phyloP scores from a whole-genome alignment of 2,888 invertebrate species.

The Hypena proboscidalis region DNA sequence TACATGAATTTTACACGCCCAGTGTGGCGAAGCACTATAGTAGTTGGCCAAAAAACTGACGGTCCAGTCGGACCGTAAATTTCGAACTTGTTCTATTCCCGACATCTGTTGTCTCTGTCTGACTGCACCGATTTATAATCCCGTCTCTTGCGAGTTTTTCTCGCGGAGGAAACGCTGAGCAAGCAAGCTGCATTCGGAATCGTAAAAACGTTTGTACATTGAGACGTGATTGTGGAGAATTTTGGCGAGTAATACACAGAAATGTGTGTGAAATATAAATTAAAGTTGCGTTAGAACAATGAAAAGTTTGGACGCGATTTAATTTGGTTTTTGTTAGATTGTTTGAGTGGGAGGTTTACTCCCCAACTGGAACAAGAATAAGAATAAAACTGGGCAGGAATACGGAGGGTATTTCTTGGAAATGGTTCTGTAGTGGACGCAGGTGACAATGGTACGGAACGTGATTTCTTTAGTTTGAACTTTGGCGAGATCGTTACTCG shows the following conservation, averaged over 20 bases:
- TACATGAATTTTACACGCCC: slow-evolving; percentile 58
- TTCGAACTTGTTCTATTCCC: slow-evolving; percentile 57
- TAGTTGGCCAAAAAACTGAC: slow-evolving; percentile 57
- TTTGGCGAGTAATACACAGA: slow-evolving; percentile 32
- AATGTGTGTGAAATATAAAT: neutral
- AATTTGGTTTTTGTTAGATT: slow-evolving; percentile 28
- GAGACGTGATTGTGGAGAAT: slow-evolving; percentile 30
- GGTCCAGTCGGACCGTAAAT: slow-evolving; percentile 54
- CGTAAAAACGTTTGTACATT: slow-evolving; percentile 39
- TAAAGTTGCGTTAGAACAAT: neutral
- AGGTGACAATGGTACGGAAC: slow-evolving; percentile 59
- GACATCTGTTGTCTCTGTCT: slow-evolving; percentile 56
- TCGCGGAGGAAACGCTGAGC: slow-evolving; percentile 33
- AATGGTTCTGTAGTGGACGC: slow-evolving; percentile 51
- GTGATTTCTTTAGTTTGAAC: slow-evolving; percentile 54
- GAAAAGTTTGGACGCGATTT: slow-evolving; percentile 14
- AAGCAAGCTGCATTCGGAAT: slow-evolving; percentile 30
- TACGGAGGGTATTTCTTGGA: slow-evolving; percentile 40
- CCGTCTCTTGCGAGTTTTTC: slow-evolving; percentile 42
- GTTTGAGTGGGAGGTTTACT: slow-evolving; percentile 23
- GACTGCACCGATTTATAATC: slow-evolving; percentile 41
- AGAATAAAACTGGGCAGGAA: slow-evolving; percentile 18
- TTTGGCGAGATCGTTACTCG: slow-evolving; percentile 38
- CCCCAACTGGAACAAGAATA: slow-evolving; percentile 31
- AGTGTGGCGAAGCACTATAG: slow-evolving; percentile 43